Base-by-base conservation (phyloP, 2,797 vertebrate genomes). In the Artibeus jamaicensis region DNA sequence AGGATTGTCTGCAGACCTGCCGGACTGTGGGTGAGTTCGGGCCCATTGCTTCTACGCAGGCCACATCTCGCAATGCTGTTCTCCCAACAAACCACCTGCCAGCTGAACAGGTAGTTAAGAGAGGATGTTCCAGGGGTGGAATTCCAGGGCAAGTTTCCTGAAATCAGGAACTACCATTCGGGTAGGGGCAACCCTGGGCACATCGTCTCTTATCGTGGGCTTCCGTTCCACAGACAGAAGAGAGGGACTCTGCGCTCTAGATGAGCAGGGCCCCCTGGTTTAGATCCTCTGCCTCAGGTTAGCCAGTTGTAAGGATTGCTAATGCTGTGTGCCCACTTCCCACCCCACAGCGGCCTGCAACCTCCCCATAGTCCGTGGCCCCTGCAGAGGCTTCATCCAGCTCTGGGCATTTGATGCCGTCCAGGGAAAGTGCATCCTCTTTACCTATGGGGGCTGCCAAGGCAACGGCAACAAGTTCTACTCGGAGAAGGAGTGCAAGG, bases 381-480 rank as follows among this genome's bases (percentile, higher is more conserved):
- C 99, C 48, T 99, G 99, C 98, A 97, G 57, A 26, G 78, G 29
- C 14, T 19, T 2, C 0, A 1, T 39, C 0, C 2, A 73, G 0
- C 98, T 98, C 92, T 99, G 99, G 99, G 99, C 99, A 32, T 99
- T 99, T 0, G 98, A 99, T 22, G 98, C 98, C 0, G 16, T 29
- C 0, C 92, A 48, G 3, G 99, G 99, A 24, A 98, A 99, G 93
- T 99, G 99, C 19, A 57, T 99, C 87, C 89, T 86, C 0, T 99
- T 99, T 98, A 97, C 32, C 93, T 98, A 98, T 0, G 98, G 98
- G 39, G 99, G 99, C 96, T 99, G 99, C 97, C 98, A 99, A 67
- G 98, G 98, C 96, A 99, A 99, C 0, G 99, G 98, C 7, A 99
- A 99, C 99, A 99, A 99, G 97, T 99, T 99, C 98, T 99, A 99